phyloP scores from a whole-genome alignment of 2,113 vertebrate species.

The Phaethornis superciliosus region DNA sequence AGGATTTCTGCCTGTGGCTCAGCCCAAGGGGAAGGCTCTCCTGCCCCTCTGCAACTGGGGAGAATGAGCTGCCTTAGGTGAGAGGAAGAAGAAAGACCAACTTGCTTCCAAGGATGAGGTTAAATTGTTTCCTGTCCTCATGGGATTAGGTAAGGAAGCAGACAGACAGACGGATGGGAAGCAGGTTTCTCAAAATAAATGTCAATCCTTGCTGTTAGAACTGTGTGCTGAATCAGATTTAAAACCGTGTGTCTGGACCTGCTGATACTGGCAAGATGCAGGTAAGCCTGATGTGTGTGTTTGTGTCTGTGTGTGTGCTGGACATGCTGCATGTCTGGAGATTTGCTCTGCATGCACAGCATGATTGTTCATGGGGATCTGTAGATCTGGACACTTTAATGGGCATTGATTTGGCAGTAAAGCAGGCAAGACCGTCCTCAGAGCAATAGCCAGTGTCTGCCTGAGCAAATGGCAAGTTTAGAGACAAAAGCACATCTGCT shows the following conservation, averaged over 20 bases:
- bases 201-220: background rate
- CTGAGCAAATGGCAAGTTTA: background rate
- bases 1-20: background rate
- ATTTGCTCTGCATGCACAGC: background rate
- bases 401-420: background rate
- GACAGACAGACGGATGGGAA: background rate
- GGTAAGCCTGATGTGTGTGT: background rate
- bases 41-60: background rate
- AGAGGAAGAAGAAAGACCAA: background rate
- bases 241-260: background rate
- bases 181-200: background rate
- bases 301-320: background rate
- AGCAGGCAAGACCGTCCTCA: background rate
- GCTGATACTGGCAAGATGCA: fast-evolving
- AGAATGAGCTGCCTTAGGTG: background rate
- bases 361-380: background rate
- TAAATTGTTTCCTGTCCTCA: background rate
- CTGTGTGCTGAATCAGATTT: background rate
- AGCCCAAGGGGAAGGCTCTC: background rate
- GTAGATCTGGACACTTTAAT: background rate
- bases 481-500: background rate
- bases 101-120: background rate
- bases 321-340: background rate
- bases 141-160: background rate
- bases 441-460: background rate